A percentile compares a stretch with the other conserved stretches of the same genome.
These are phyloP conservation scores for Azorinus chamasolen DNA, from an alignment of 2,888 invertebrate genomes.

Conservation along the genomic window DNA sequence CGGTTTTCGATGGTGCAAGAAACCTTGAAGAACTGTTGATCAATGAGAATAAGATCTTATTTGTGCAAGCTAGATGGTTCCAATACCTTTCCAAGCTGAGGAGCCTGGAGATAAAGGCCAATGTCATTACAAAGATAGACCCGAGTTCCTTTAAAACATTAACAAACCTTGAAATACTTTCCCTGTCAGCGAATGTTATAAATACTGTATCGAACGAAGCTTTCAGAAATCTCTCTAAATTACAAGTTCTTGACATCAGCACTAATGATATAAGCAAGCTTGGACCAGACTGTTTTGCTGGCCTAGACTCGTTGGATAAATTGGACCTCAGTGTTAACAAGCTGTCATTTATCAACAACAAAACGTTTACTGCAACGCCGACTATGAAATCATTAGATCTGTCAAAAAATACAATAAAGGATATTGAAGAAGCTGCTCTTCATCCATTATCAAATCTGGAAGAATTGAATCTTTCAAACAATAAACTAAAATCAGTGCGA, in stretches of 20 bases:
- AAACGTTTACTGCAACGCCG: slow-evolving; percentile 59
- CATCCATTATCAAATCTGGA: slow-evolving; percentile 53
- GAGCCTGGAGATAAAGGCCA: slow-evolving; percentile 68
- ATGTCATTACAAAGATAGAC: slow-evolving; percentile 64
- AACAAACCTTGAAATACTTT: slow-evolving; percentile 61
- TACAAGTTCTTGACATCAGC: slow-evolving; percentile 69
- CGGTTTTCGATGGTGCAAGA: slow-evolving; percentile 62
- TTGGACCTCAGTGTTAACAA: slow-evolving; percentile 71
- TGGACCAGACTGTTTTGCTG: slow-evolving; percentile 62
- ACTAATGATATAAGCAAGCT: slow-evolving; percentile 74
- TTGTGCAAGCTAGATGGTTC: slow-evolving; percentile 68
- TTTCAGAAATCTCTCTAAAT: slow-evolving; percentile 89
- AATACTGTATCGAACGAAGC: slow-evolving; percentile 65
- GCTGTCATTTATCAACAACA: slow-evolving; percentile 61
- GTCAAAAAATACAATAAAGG: slow-evolving; percentile 67
- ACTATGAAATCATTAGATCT: slow-evolving; percentile 62
- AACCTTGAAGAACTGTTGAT: slow-evolving; percentile 64
- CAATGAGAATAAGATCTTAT: slow-evolving; percentile 67
- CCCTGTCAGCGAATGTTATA: slow-evolving; percentile 68
- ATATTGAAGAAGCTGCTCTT: slow-evolving; percentile 63
- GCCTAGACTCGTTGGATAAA: slow-evolving; percentile 59
- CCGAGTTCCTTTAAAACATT: slow-evolving; percentile 64
- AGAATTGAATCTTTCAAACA: slow-evolving; percentile 71
- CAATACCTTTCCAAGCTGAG: slow-evolving; percentile 57
- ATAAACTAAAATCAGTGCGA: slow-evolving; percentile 66